A percentile compares a stretch with the other conserved stretches of the same genome.
phyloP scores from a whole-genome alignment of 1,140 invertebrate species.

The Limonius californicus region DNA sequence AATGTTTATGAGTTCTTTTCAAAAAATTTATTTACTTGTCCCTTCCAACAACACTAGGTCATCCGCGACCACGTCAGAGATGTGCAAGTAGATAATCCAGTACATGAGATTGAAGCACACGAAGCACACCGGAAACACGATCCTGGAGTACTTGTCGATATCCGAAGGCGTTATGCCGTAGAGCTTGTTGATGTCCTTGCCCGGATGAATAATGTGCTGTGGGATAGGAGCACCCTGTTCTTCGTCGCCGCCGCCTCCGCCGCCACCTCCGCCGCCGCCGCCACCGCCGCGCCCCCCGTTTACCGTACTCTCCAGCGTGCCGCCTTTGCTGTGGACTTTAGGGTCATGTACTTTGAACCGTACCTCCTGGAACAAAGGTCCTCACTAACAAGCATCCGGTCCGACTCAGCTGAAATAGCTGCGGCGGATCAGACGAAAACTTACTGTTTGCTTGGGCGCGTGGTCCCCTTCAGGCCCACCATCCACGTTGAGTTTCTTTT shows the following conservation, averaged over 20 bases:
- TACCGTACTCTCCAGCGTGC: slow-evolving; percentile 84
- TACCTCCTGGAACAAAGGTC: slow-evolving; percentile 84
- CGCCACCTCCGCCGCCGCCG: slow-evolving; percentile 50
- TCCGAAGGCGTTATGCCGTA: slow-evolving; percentile 89
- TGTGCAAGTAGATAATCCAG: slow-evolving; percentile 96
- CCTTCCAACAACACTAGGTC: slow-evolving; percentile 81
- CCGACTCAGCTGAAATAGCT: slow-evolving; percentile 20
- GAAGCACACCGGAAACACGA: slow-evolving; percentile 95
- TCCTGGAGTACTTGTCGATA: slow-evolving; percentile 95
- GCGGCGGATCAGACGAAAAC: slow-evolving; percentile 47
- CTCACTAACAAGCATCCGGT: slow-evolving; percentile 55
- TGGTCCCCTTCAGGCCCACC: slow-evolving; percentile 66
- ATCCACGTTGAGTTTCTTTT: slow-evolving; percentile 77
- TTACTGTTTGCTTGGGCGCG: slow-evolving; percentile 73
- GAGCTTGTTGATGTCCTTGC: slow-evolving; percentile 78
- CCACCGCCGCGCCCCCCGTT: slow-evolving; percentile 67
- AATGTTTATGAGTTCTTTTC: slow-evolving; percentile 26
- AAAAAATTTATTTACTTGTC: slow-evolving; percentile 58
- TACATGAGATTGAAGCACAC: slow-evolving; percentile 98
- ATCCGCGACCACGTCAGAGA: slow-evolving; percentile 89
- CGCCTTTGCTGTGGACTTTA: slow-evolving; percentile 86
- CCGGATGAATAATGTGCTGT: slow-evolving; percentile 65
- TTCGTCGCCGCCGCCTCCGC: slow-evolving; percentile 61
- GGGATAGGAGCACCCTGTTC: slow-evolving; percentile 64
- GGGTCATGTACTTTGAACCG: slow-evolving; percentile 91